Base-by-base conservation (phyloP, 2,888 invertebrate species). In the Urechis unicinctus region DNA sequence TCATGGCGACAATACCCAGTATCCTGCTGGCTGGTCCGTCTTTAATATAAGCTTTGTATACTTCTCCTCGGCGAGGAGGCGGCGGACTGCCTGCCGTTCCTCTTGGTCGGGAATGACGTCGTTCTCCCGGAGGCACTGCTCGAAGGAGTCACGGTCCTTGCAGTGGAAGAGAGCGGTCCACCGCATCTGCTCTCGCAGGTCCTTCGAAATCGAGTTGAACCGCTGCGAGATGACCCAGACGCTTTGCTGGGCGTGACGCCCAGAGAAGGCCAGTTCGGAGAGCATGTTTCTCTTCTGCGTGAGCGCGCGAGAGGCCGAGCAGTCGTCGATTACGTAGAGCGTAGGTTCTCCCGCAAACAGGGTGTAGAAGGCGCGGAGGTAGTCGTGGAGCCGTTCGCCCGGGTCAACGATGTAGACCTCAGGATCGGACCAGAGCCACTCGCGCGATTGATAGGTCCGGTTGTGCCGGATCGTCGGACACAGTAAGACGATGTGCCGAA, bases 241-340 rank as follows among this genome's bases (percentile, higher is more conserved):
- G n/a, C 44, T 51, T 31, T 55, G 55, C 45, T 51, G 31, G 17
- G 26, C 45, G 28, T 55, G 51, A 1, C 55, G 55, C 0, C 55
- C 50, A 1, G 29, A 24, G 45, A 51, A 51, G 45, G 50, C 50
- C 4, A 55, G 45, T 17, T 51, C 30, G 4, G 55, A 55, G 1
- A 55, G 55, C 45, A 43, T 50, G 28, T 50, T 44, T 1, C 30
- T 36, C 41, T 64, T 61, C 44, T 49, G 55, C 45, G 56, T 62
- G 26, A 58, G 31, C 44, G 56, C 57, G 29, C 56, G 60, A n/a
- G 49, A 53, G 24, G 57, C 61, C 30, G 48, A 45, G 44, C 58
- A 60, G 52, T 63, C 60, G 49, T 62, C 60, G n/a, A 62, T 61
- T 29, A 61, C 55, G 50, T 59, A 64, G 49, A 64, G 50, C 3